phyloP scores from a whole-genome alignment of 2,113 vertebrate genomes.

The Chunga burmeisteri region DNA sequence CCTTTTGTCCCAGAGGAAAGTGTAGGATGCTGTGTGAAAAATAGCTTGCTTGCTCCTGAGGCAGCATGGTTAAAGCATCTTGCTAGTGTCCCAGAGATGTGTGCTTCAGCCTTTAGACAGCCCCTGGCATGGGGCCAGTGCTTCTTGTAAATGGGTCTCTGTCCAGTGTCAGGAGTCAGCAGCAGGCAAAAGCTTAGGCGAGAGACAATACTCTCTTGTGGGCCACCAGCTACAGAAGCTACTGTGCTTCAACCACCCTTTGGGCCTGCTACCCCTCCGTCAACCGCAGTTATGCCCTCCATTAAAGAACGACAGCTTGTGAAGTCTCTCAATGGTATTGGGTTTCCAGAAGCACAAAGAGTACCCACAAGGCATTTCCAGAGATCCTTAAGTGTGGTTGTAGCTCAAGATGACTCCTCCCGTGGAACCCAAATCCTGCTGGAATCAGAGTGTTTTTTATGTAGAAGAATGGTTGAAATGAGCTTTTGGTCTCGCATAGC shows the following conservation, averaged over 20 bases:
- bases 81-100: not conserved
- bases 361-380: not conserved
- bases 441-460: not conserved
- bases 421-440: not conserved
- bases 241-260: not conserved
- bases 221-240: not conserved
- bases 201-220: not conserved
- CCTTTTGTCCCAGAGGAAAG: not conserved
- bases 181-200: not conserved
- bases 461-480: not conserved
- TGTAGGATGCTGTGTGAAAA: not conserved
- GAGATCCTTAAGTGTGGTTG: conserved; percentile 42
- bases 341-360: conserved; percentile 40
- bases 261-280: not conserved
- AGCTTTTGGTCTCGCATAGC: not conserved
- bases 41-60: not conserved
- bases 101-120: not conserved
- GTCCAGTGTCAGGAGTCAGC: conserved; percentile 26
- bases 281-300: conserved; percentile 14
- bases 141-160: not conserved
- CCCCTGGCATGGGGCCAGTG: rapidly evolving
- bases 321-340: not conserved
- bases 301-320: not conserved
- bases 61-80: not conserved
- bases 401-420: not conserved